Base-by-base conservation (phyloP, 1,140 invertebrate genomes). In the Drosophila mauritiana region DNA sequence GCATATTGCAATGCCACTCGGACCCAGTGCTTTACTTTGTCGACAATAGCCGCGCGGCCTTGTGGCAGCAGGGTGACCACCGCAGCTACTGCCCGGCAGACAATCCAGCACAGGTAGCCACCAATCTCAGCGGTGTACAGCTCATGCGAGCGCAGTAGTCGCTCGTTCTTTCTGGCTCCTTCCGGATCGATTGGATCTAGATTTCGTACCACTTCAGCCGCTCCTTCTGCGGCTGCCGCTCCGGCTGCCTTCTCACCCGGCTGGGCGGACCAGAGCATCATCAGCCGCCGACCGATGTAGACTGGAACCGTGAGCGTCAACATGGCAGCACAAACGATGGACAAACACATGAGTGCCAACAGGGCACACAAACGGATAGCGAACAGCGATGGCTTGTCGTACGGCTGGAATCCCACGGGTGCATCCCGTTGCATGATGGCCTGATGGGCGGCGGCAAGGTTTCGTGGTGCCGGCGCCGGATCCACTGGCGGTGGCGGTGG, bases 51-150 rank as follows among this genome's bases (percentile, higher is more conserved):
- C 0, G 94, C 94, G 58, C 97, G 95, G 0, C 98, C 98, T 79
- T 97, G 96, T 0, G 98, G 97, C 73, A 98, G 93, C 96, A 98
- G 98, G 45, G 96, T 96, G 11, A 95, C 95, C 4, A 98, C 93
- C 4, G 99, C 93, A 6, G 96, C 95, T 27, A 96, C 93, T 4
- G 96, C 95, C 4, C 98, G 94, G 0, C 97, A 95, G 1, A 94
- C 93, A 37, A 98, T 93, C 98, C 98, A 99, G 91, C 98, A 98
- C 3, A 98, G 93, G 92, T 99, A 99, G 17, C 98, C 95, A 0
- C 98, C 94, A 92, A 90, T 67, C 0, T 98, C 97, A 0, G 97
- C 97, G 1, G 98, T 99, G 88, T 99, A 99, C 0, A 99, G 93
- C 92, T 99, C 99, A 91, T 99, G 98, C 0, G 99, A 96, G 46